These are phyloP conservation scores for Chroicocephalus ridibundus DNA, from an alignment of 2,113 vertebrate species.

Conservation along the genomic window DNA sequence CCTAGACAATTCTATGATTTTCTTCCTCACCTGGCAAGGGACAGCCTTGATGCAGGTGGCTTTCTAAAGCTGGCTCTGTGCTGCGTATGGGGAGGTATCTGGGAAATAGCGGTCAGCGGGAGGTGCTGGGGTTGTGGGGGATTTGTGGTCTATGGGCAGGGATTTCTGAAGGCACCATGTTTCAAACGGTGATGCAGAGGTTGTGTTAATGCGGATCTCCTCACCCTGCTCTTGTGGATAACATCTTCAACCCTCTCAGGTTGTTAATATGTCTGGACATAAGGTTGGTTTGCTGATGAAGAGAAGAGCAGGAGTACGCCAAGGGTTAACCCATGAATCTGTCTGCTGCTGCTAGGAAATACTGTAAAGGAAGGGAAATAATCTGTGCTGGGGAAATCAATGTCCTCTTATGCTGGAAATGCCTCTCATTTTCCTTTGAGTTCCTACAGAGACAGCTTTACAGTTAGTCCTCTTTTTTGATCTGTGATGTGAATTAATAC, in stretches of 20 bases:
- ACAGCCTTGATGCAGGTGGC: neutral
- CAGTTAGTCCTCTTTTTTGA: neutral
- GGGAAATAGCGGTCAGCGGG: accelerated
- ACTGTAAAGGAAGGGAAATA: neutral
- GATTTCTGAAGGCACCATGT: neutral
- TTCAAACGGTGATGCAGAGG: accelerated
- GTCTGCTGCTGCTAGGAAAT: neutral
- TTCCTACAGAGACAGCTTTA: neutral
- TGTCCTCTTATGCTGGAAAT: neutral
- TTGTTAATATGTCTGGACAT: neutral
- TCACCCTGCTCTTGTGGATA: neutral
- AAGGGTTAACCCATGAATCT: neutral
- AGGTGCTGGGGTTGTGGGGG: neutral
- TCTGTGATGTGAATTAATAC: conserved; percentile 3
- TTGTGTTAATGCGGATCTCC: neutral
- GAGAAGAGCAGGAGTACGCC: neutral
- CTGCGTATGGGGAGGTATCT: neutral
- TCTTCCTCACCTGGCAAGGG: neutral
- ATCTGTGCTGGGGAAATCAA: neutral
- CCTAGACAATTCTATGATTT: neutral
- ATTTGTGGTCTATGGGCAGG: neutral
- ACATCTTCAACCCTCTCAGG: neutral
- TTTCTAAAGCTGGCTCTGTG: neutral
- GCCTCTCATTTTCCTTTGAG: neutral
- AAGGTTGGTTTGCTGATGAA: neutral